Conservation (phyloP, 2,113 vertebrate genomes). For the Callocephalon fimbriatum region DNA sequence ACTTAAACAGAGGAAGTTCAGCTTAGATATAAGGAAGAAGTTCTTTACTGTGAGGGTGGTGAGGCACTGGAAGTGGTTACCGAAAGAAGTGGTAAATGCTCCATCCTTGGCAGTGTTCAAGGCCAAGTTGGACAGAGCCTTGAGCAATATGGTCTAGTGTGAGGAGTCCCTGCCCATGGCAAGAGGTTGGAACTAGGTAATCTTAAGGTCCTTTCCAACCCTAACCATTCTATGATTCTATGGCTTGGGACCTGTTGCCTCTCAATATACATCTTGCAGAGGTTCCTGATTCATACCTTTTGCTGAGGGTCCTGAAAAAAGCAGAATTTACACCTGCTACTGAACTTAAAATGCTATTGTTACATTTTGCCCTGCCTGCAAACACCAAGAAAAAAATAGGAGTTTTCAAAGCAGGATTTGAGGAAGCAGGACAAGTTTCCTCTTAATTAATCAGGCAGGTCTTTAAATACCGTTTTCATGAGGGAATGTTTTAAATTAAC, state of each 20-base stretch:
- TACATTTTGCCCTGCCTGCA: not conserved
- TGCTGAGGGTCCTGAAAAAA: not conserved
- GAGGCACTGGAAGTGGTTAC: not conserved
- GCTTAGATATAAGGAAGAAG: not conserved
- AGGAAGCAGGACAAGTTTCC: not conserved
- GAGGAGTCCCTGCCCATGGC: not conserved
- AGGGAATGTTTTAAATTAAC: not conserved
- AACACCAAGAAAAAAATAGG: not conserved
- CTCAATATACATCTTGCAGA: not conserved
- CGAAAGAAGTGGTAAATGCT: not conserved
- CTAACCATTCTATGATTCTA: not conserved
- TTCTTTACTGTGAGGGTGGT: not conserved
- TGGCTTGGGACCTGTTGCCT: not conserved
- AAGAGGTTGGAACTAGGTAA: not conserved
- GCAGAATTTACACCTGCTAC: not conserved
- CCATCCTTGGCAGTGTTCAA: not conserved
- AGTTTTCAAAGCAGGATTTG: not conserved
- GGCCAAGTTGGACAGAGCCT: not conserved
- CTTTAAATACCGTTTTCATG: not conserved
- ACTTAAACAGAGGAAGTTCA: not conserved
- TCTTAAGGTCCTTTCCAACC: not conserved
- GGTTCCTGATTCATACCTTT: not conserved
- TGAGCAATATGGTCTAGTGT: not conserved
- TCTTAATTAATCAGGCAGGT: not conserved
- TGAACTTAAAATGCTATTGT: not conserved